phyloP scores from a whole-genome alignment of 2,113 vertebrate species.

The Plestiodon gilberti region DNA sequence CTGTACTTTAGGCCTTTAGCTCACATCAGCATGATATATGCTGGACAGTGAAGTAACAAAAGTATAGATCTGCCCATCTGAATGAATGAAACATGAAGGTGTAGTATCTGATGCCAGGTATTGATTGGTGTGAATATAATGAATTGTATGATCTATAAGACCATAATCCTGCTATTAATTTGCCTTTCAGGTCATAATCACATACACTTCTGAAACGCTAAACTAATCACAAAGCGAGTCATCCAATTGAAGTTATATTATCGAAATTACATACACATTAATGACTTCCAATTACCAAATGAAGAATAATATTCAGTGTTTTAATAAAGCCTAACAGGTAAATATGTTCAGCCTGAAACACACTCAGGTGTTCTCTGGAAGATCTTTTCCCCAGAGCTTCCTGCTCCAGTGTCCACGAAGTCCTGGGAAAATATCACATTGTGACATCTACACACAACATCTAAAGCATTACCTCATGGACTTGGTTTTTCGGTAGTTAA shows the following conservation, averaged over 20 bases:
- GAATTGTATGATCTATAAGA: constrained; percentile 80
- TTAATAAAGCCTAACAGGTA: constrained; percentile 24
- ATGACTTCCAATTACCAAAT: constrained; percentile 68
- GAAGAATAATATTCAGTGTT: constrained; percentile 65
- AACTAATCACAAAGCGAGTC: constrained; percentile 72
- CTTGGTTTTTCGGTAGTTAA: too few relatives aligned
- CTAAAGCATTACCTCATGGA: too few relatives aligned
- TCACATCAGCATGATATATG: constrained; percentile 38
- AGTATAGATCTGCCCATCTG: constrained; percentile 72
- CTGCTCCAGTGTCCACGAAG: not conserved
- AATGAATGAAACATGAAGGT: constrained; percentile 73
- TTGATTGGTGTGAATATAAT: constrained; percentile 78
- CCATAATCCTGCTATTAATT: constrained; percentile 80
- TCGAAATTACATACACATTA: constrained; percentile 76
- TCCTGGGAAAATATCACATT: not conserved
- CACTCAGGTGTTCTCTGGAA: not conserved
- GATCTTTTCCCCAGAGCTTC: not conserved
- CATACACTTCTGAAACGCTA: constrained; percentile 73
- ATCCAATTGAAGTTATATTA: constrained; percentile 77
- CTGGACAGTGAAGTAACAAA: constrained; percentile 67
- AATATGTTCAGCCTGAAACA: not conserved
- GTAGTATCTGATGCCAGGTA: constrained; percentile 75
- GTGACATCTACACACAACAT: too few relatives aligned
- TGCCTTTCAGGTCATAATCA: constrained; percentile 78
- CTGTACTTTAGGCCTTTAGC: constrained; percentile 53